Evolutionary conservation across 2,113 vertebrate species (phyloP).

Genomic region (Ancistrus triradiatus): DNA sequence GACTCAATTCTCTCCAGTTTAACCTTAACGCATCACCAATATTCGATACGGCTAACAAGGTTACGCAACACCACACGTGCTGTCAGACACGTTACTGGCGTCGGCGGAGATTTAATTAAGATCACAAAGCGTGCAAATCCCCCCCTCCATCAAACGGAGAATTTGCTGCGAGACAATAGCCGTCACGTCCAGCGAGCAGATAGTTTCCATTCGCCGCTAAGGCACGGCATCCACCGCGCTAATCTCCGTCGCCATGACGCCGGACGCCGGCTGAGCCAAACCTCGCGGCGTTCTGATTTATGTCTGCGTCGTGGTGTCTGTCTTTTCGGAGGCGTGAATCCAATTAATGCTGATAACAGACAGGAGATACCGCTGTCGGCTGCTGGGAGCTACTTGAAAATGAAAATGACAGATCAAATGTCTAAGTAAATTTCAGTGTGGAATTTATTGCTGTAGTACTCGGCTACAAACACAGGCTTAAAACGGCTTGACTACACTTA

Average conservation of each 20-base stretch:
- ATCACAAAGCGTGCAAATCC: constrained; percentile 90
- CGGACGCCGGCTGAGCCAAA: constrained; percentile 80
- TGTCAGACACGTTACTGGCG: constrained; percentile 87
- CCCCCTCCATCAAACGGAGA: constrained; percentile 86
- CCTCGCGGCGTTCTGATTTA: constrained; percentile 75
- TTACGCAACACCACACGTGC: constrained; percentile 80
- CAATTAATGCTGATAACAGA: constrained; percentile 46
- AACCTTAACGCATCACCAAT: not conserved
- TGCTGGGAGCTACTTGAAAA: not conserved
- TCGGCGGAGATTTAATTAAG: constrained; percentile 97
- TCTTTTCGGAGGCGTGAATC: constrained; percentile 68
- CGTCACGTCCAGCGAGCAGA: constrained; percentile 77
- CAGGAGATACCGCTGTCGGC: constrained; percentile 7
- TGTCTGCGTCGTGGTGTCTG: constrained; percentile 74
- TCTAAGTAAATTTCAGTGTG: not conserved
- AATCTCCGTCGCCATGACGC: constrained; percentile 88
- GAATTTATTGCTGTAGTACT: too few species aligned
- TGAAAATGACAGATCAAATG: not conserved
- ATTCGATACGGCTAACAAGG: constrained; percentile 52
- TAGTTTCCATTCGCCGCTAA: constrained; percentile 80
- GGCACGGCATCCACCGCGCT: constrained; percentile 76
- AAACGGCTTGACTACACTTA: too few species aligned
- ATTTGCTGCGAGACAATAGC: constrained; percentile 85
- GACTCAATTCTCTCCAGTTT: not conserved
- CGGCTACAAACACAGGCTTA: not conserved